Evolutionary conservation across 2,113 vertebrate species (phyloP), one percentile per base, ranked within the genome.

Genomic region (Oreochromis tanganicae): DNA sequence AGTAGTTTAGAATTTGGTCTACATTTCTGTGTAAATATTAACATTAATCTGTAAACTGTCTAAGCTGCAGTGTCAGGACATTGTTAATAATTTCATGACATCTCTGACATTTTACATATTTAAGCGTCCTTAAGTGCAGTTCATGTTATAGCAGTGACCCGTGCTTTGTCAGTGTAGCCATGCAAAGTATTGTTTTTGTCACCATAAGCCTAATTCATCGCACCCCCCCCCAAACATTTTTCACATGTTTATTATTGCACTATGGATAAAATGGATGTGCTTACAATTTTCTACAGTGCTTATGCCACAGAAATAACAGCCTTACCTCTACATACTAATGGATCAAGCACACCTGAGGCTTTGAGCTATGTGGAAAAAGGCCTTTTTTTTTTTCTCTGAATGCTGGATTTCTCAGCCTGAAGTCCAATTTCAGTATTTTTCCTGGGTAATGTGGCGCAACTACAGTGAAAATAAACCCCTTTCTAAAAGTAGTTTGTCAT

Each of bases 401-500:
- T 48, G 7, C 71, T 75, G 43, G 24, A 50, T 75, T 50, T 27
- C 8, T 19, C 75, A 66, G 9, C 66, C 9, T 55, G 29, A 36
- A 80, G 9, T 61, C 46, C 3, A 4, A 50, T 52, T 71, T 48
- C 12, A 73, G 4, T 43, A 24, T 38, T 9, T 46, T 55, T 57
- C n/a, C 12, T 88, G 82, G 80, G 85, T 86, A 43, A n/a, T 61
- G 59, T 93, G 86, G 88, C 29, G 1, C 84, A 86, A 36, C 46
- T 89, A n/a, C 29, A 52, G 87, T 89, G 21, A 87, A 52, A 95
- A 93, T 91, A 95, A 95, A 95, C 91, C 93, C 91, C 87, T 85
- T 78, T 88, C 19, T 85, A 56, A 86, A 91, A 91, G 83, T 87
- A 36, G 84, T 83, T 92, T 94, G 88, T 95, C 93, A 93, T 94